Base-by-base conservation (phyloP, 1,140 invertebrate genomes). In the Cheumatopsyche charites region DNA sequence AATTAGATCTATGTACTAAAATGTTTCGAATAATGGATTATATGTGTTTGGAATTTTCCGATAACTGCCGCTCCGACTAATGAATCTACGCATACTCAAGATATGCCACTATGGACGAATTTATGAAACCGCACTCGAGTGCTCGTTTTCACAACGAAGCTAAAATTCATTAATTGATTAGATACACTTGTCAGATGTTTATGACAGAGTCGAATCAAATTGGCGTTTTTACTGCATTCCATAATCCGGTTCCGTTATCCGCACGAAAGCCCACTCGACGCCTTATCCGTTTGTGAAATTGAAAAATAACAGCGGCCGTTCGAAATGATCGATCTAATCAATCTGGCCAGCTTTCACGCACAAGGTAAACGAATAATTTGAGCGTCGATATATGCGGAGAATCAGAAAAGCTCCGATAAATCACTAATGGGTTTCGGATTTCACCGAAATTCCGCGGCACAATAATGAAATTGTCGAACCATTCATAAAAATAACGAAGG, bases 181-280 rank as follows among this genome's bases (percentile, higher is more conserved):
- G 66, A 68, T 25, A 42, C 45, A 43, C 25, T 68, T 52, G 45
- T 68, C 47, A 58, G 26, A 26, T 29, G 1, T 55, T 26, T 55
- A 68, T 68, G 66, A 55, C 49, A 47, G 49, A 68, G 49, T 45
- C 12, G 43, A 68, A 58, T 55, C 47, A 52, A 68, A 68, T 55
- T 47, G 41, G 43, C 63, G 63, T 21, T 68, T 55, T 68, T 43
- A 68, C 66, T 36, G 43, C 63, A 66, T 66, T 66, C 63, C 63
- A 66, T 23, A 43, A 66, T 66, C 62, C 62, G 62, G 62, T 65
- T 65, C 23, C 36, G 25, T 65, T 65, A 65, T 65, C 62, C 62
- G 55, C 15, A 65, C 58, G 58, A 36, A 62, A 26, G 25, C 23
- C 29, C 58, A 62, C 58, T 62, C 58, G 26, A 36, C 58, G 25